phyloP scores from a whole-genome alignment of 1,140 invertebrate species.

The Zaprionus ornatus region DNA sequence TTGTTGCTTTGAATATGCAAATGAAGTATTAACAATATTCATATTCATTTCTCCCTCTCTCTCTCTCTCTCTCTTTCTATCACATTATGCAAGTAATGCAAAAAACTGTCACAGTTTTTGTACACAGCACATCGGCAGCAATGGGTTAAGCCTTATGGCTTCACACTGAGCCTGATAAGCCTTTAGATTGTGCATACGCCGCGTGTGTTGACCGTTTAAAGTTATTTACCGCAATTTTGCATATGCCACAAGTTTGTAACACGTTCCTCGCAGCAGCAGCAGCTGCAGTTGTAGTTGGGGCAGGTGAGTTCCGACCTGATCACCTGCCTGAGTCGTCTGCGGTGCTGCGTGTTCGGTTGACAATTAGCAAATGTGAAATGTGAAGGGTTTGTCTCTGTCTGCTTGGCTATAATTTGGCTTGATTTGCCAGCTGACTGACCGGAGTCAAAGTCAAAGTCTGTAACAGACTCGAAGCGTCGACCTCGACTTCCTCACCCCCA shows the following conservation, averaged over 20 bases:
- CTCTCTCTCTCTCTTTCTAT: background rate
- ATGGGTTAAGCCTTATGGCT: background rate
- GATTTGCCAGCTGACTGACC: constrained; percentile 67
- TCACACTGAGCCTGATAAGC: background rate
- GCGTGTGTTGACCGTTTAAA: constrained; percentile 16
- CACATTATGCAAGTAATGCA: background rate
- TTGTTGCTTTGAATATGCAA: no score
- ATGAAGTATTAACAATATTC: no score
- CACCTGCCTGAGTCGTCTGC: constrained; percentile 10
- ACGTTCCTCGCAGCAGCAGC: background rate
- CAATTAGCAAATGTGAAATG: constrained; percentile 61
- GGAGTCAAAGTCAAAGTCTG: constrained; percentile 31
- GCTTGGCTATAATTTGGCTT: constrained; percentile 68
- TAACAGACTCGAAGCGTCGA: background rate
- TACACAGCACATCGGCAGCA: background rate
- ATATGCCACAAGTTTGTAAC: constrained; percentile 31
- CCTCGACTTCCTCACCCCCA: background rate
- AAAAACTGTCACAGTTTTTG: background rate
- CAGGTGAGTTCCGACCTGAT: background rate
- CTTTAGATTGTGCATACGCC: constrained; percentile 53
- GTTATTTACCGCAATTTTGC: constrained; percentile 26
- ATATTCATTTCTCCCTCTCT: no score
- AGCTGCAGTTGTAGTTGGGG: background rate
- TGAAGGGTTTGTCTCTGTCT: constrained; percentile 9
- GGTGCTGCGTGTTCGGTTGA: constrained; percentile 41